phyloP scores from a whole-genome alignment of 2,888 invertebrate species.

The Thera britannica region DNA sequence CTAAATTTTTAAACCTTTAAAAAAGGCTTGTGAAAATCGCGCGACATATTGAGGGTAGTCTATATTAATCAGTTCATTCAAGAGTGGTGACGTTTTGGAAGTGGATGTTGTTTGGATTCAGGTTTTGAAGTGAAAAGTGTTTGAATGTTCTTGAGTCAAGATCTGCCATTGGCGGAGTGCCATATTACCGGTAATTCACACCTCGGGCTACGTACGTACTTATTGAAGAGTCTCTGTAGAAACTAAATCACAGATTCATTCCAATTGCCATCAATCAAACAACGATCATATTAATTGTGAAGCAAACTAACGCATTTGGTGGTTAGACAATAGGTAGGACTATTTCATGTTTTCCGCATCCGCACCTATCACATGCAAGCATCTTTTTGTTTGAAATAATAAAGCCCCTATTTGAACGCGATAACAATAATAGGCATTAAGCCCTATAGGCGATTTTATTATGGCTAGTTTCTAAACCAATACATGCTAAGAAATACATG shows the following conservation, averaged over 20 bases:
- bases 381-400: neutral
- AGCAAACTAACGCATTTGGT: neutral
- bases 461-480: too few relatives aligned
- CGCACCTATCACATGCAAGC: neutral
- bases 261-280: neutral
- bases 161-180: constrained; percentile 8
- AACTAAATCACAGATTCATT: neutral
- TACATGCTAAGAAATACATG: too few relatives aligned
- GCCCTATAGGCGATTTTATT: too few relatives aligned
- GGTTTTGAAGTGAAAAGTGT: constrained; percentile 4
- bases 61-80: neutral
- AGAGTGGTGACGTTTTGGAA: neutral
- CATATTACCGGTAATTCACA: constrained; percentile 13
- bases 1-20: neutral
- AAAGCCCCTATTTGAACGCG: too few relatives aligned
- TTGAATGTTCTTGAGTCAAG: constrained; percentile 5
- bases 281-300: neutral
- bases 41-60: constrained; percentile 11
- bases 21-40: neutral
- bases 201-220: neutral
- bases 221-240: neutral
- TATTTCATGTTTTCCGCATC: neutral
- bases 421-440: too few relatives aligned
- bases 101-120: constrained; percentile 3
- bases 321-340: neutral